These are phyloP conservation scores for Thalassarche chlororhynchos DNA, from an alignment of 2,113 vertebrate species.

Conservation along the genomic window DNA sequence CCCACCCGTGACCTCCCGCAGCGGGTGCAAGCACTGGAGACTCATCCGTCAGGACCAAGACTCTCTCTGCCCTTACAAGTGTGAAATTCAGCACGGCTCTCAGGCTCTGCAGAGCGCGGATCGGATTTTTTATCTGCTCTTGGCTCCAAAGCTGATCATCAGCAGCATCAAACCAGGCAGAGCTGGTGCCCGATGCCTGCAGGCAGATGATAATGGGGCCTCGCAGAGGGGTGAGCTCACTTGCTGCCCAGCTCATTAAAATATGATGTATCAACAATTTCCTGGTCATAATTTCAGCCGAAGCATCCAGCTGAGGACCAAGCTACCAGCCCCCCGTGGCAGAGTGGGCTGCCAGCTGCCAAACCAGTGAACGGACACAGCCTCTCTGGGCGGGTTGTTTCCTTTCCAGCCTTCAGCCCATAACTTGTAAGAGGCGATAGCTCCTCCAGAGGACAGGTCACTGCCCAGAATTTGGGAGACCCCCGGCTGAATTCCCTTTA, in stretches of 20 bases:
- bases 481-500: background rate
- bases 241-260: background rate
- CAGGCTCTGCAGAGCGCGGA: rapidly evolving
- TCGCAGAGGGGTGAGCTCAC: rapidly evolving
- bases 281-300: background rate
- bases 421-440: rapidly evolving
- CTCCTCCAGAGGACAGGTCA: no score
- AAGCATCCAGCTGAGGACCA: background rate
- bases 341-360: background rate
- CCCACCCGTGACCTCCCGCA: background rate
- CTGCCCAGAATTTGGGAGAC: background rate
- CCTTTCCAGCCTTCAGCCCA: background rate
- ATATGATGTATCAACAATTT: background rate
- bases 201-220: background rate
- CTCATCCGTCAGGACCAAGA: background rate
- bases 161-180: background rate
- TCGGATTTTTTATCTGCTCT: background rate
- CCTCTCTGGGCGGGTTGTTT: no score
- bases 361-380: rapidly evolving
- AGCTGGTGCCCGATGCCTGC: background rate
- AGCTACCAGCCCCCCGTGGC: no score
- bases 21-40: background rate
- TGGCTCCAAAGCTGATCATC: background rate
- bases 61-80: rapidly evolving
- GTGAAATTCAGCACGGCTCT: rapidly evolving